Base-by-base conservation (phyloP, 1,140 invertebrate genomes). In the Zaprionus capensis region DNA sequence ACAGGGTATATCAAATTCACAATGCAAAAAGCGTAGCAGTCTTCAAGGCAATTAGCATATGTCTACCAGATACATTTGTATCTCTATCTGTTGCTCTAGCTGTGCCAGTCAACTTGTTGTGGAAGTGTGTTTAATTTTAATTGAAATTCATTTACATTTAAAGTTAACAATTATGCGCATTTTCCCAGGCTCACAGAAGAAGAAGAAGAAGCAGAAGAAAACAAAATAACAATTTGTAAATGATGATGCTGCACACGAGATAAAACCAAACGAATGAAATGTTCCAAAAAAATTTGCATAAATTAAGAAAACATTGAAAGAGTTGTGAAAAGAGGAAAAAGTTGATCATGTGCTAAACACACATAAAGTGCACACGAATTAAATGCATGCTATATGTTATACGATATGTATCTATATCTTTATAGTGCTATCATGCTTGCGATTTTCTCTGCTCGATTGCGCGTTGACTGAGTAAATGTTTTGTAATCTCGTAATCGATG, bases 81-180 rank as follows among this genome's bases (percentile, higher is more conserved):
- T 77, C 41, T 57, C 3, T 46, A 62, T 72, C 64, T 74, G 15
- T 55, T 28, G 28, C 59, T 53, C 24, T 63, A 12, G 41, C 44
- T 61, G 24, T 65, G 38, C 36, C 36, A 38, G 36, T 12, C 58
- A 28, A 34, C 31, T 34, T 34, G 31, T 34, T 55, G 64, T 66
- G 69, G 61, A 63, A 62, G 69, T 70, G 64, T 78, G 38, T 69
- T 59, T 73, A 69, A 82, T 76, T 82, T 87, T 87, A 87, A 87
- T 87, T 87, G 83, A 86, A 86, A 86, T 86, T 82, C 82, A 86
- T 86, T 86, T 82, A 80, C 82, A 87, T 86, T 86, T 86, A 77
- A 77, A 82, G 76, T 49, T 66, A 67, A 76, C 79, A 86, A 87
- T 87, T 86, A 86, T 86, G 80, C 81, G 83, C 81, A 73, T 84